These are phyloP conservation scores for Phocides pigmalion DNA, from an alignment of 1,140 invertebrate species.

Conservation along the genomic window DNA sequence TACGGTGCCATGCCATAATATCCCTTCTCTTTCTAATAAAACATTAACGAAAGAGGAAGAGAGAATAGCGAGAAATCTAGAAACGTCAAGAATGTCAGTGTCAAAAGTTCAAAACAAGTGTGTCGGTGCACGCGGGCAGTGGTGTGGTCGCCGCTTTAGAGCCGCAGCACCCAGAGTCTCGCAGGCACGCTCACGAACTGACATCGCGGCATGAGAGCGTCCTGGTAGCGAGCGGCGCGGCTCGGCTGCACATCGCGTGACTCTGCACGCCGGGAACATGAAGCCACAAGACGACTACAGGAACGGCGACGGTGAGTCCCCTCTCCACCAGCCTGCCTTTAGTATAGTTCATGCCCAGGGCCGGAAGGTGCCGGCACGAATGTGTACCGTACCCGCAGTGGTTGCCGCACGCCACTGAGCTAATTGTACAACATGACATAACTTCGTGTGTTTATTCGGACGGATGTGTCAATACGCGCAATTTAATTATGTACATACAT, in stretches of 20 bases:
- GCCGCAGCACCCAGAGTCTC: conserved; percentile 90
- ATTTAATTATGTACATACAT: conserved; percentile 30
- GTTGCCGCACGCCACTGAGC: not conserved
- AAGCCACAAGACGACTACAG: conserved; percentile 58
- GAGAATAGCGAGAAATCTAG: not conserved
- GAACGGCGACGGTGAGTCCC: conserved; percentile 60
- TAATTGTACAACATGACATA: conserved; percentile 19
- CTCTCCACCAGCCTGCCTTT: not conserved
- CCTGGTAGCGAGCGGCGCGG: conserved; percentile 88
- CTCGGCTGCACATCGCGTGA: conserved; percentile 88
- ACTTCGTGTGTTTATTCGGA: conserved; percentile 16
- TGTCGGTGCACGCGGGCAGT: conserved; percentile 88
- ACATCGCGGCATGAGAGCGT: conserved; percentile 65
- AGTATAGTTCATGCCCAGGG: no score
- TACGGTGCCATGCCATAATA: not conserved
- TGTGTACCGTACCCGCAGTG: no score
- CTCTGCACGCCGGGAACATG: conserved; percentile 34
- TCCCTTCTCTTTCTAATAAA: not conserved
- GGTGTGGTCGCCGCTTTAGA: conserved; percentile 80
- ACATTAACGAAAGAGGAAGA: not conserved
- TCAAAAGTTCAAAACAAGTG: conserved; percentile 36
- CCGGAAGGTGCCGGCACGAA: no score
- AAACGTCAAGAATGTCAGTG: conserved; percentile 25
- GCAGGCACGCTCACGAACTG: no score
- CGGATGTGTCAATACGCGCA: conserved; percentile 16